Evolutionary conservation across 2,888 invertebrate species (phyloP), one percentile per base, ranked within the genome.

Genomic region (Uropetala carovei): DNA sequence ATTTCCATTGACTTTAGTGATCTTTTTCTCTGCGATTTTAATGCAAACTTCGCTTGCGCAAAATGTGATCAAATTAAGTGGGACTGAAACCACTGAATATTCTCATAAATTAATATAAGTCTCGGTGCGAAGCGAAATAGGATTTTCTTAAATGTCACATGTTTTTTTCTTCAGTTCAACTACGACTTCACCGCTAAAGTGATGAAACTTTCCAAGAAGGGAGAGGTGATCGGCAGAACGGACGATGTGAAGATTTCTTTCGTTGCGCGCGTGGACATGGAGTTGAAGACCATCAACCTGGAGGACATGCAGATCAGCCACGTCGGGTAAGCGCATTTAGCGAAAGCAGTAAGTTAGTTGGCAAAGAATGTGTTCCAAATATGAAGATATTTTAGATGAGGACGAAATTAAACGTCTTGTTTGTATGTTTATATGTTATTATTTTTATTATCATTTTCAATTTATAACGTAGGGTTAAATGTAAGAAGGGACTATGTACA

Each of bases 131-230:
- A 43, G 43, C 5, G 3, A 43, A 43, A 43, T 43, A 5, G 43
- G 43, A 43, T 5, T 43, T 43, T 43, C 43, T 43, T 43, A 43
- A 3, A 30, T 10, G 13, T 82, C 81, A 1, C 13, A 7, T 18
- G 64, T 57, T 91, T n/a, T 18, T 58, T 93, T 94, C 95, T 95
- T 92, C 94, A 96, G 96, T 95, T 96, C 93, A 93, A 94, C 58
- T 96, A 96, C 94, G 95, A 94, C 92, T 96, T 96, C 94, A 94
- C 95, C 86, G 95, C 96, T 22, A 94, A 95, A 94, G 95, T 96
- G 92, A 95, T 96, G 95, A 95, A 95, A 93, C 94, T 96, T 86
- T 96, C 96, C 3, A 96, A 96, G 18, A 95, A 95, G 0, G 96
- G 96, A 57, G 95, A 95, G 18, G 95, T 96, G 92, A 93, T 95